Evolutionary conservation across 2,113 vertebrate genomes (phyloP), one percentile per base, ranked within the genome.

Genomic region (Planiliza haematocheilus): DNA sequence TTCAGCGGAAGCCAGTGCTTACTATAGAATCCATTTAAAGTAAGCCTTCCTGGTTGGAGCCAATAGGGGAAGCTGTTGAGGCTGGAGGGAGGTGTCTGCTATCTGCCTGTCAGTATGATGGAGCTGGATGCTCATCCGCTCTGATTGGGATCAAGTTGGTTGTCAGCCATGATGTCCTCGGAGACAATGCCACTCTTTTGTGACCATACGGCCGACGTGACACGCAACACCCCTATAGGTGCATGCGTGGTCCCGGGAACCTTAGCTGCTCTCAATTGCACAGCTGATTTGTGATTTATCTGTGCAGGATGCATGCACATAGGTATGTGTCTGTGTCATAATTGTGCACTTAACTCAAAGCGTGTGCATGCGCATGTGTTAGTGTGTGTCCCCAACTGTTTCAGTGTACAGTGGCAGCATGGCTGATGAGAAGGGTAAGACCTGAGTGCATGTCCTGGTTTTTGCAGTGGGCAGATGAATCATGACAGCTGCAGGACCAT

Each of bases 401-500:
- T 83, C 55, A 62, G 72, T 50, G 11, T 82, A 85, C 55, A 75
- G 62, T 70, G 83, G 82, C 89, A 86, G 83, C 39, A 55, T 24
- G 78, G 79, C 56, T 81, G 80, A 77, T 69, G 70, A 84, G 76
- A 81, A 74, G 71, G 71, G 61, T 78, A 69, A 79, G 84, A 83
- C 66, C 70, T 61, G 84, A 77, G 80, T 64, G 81, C 78, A 56
- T 77, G 82, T 76, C 88, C 79, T 89, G 85, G 78, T 84, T 87
- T 87, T 80, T 53, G 77, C 72, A 66, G 66, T 16, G 42, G 78
- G 67, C 80, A 86, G 87, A 92, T 91, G 90, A 92, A 88, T 87
- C 82, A 87, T 60, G 90, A 89, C 89, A 92, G 88, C 90, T 91
- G 91, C 79, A 87, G 88, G 81, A 92, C 83, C 85, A 87, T 90